Evolutionary conservation across 2,888 invertebrate species (phyloP), one percentile per base, ranked within the genome.

Genomic region (Calameuta pallipes): DNA sequence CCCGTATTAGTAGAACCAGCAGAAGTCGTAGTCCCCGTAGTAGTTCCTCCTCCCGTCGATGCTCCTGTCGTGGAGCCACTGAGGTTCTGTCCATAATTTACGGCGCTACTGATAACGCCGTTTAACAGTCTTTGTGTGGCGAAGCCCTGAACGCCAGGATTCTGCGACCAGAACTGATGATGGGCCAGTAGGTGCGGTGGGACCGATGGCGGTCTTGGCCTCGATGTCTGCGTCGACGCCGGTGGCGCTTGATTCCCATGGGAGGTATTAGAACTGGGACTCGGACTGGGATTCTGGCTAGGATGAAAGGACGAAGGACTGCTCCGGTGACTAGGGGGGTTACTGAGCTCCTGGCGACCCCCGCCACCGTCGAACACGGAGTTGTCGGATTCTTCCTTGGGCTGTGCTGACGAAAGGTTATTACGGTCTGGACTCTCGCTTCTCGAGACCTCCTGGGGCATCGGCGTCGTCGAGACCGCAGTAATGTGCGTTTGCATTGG

Each of bases 321-420:
- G 80, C 88, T 89, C 78, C 90, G 85, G 75, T 84, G 84, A 77
- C 81, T 79, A 74, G 77, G 75, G 11, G 79, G 79, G 76, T 83
- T 83, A 73, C 87, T 83, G 15, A 83, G 33, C 4, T 69, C 37
- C 75, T 82, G 74, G 6, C 74, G 74, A 68, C 84, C 84, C 80
- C 92, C 92, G 82, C 92, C 92, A 11, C 92, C 94, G 84, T 94
- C 94, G 86, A 94, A 94, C 34, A 94, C 94, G 78, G 93, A 93
- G 83, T 93, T 93, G 82, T 93, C 93, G 77, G 93, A 90, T 75
- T 93, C 92, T 82, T 91, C 90, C 81, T 92, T 92, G 77, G 89
- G 89, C 75, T 91, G 91, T 31, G 87, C 86, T 31, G 90, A 89
- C 11, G 84, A 82, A 75, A 90, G 83, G 75, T 79, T 37, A 30